Conservation (phyloP, 2,888 invertebrate species). For the Scrobipalpa atriplicella region DNA sequence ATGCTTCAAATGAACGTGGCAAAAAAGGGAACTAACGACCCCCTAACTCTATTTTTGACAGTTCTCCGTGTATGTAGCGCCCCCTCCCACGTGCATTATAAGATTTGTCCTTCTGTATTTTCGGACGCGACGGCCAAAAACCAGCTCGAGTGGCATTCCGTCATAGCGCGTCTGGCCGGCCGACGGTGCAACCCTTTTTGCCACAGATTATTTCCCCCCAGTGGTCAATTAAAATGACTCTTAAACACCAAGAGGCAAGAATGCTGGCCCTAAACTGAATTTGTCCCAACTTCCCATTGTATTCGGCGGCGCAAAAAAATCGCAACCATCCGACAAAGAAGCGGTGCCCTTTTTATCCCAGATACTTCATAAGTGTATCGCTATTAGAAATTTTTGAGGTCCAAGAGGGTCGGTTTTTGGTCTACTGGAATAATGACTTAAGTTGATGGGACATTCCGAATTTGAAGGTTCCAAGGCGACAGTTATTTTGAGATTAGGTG, state of each 20-base stretch:
- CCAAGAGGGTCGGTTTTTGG: conserved; percentile 34
- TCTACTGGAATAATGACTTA: conserved; percentile 64
- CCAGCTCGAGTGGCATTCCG: conserved; percentile 63
- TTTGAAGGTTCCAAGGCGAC: conserved; percentile 43
- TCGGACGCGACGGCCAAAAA: conserved; percentile 51
- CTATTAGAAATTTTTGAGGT: conserved; percentile 65
- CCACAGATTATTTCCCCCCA: conserved; percentile 58
- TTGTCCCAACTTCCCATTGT: conserved; percentile 71
- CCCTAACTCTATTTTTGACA: too few relatives aligned
- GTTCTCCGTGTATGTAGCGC: too few relatives aligned
- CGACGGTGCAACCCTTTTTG: conserved; percentile 49
- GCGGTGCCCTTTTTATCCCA: conserved; percentile 61
- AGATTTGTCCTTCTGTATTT: too few relatives aligned
- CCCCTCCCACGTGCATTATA: too few relatives aligned
- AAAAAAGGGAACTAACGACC: too few relatives aligned
- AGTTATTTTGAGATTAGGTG: conserved; percentile 39
- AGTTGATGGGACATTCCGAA: conserved; percentile 47
- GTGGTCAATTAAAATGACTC: conserved; percentile 78
- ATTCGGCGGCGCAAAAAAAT: conserved; percentile 62
- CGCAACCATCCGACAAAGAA: conserved; percentile 70
- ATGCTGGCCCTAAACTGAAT: conserved; percentile 67
- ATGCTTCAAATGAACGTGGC: neutral
- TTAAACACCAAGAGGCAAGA: conserved; percentile 71
- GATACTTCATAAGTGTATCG: conserved; percentile 72
- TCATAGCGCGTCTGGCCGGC: conserved; percentile 64